Evolutionary conservation across 2,888 invertebrate species (phyloP), one percentile per base, ranked within the genome.

Genomic region (Himalopsyche kuldschensis): DNA sequence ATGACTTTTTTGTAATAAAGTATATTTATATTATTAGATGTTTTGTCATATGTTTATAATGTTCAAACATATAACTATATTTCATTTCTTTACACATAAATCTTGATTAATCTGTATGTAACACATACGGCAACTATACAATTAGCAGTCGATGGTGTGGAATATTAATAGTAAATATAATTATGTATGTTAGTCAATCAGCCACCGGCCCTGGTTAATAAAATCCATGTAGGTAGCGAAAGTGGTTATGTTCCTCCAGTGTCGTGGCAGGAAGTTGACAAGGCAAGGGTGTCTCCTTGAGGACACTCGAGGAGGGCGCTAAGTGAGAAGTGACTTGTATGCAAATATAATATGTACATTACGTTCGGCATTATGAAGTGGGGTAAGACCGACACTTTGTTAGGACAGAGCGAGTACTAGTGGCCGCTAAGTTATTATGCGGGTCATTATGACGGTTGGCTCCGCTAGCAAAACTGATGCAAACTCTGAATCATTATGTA

Each of bases 381-480:
- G 79, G 30, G 55, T 24, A 55, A 55, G 20, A 55, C 10, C 24
- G 55, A 55, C 55, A 55, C 55, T 55, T 55, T 55, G 55, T 55
- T 55, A 55, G 55, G 55, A 55, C 55, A 55, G 20, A 55, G 55
- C 55, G 20, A 55, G 55, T 24, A 55, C 55, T 55, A 8, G 20
- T n/a, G 24, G 55, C n/a, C 55, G 41, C 41, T 15, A 41, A 55
- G 10, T 20, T 55, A 55, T 55, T 48, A 84, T 84, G 82, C 84
- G 84, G 84, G 84, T 80, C 84, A 84, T 84, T 84, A 84, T 77
- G 81, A 82, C 84, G 46, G 79, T 46, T 79, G 20, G 32, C 11
- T 6, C 78, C 47, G 47, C 24, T n/a, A 24, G 55, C n/a, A 20
- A 6, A 55, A 55, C 55, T 55, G 6, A 55, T 55, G 55, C 55